phyloP scores from a whole-genome alignment of 2,113 vertebrate species.

The Grus americana region DNA sequence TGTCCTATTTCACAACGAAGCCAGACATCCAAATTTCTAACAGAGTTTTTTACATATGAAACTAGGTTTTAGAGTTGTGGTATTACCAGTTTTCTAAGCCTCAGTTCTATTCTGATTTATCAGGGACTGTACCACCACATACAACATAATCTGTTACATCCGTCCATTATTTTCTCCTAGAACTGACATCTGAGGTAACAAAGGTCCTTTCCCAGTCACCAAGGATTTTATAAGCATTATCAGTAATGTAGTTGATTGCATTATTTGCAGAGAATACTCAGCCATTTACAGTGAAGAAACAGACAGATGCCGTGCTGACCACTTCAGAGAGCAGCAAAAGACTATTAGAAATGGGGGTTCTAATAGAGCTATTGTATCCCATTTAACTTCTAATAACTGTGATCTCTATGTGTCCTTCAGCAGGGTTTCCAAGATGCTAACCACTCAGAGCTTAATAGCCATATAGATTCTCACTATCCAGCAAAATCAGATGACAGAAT shows the following conservation, averaged over 20 bases:
- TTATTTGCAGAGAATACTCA: not conserved
- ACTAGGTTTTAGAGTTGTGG: not conserved
- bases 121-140: not conserved
- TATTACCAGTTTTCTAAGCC: not conserved
- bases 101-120: not conserved
- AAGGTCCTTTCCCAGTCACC: not conserved
- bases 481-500: not conserved
- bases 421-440: constrained; percentile 3
- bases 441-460: not conserved
- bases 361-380: not conserved
- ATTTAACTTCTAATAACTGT: constrained; percentile 14
- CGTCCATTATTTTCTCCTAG: not conserved
- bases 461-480: not conserved
- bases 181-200: not conserved
- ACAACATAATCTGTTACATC: not conserved
- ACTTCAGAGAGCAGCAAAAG: not conserved
- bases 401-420: not conserved
- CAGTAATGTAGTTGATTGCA: not conserved
- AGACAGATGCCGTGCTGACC: not conserved
- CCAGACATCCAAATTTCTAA: not conserved
- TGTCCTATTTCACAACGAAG: not conserved
- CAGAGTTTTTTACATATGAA: not conserved
- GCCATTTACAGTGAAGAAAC: not conserved
- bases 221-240: constrained; percentile 35
- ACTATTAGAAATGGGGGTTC: not conserved